Evolutionary conservation across 1,140 invertebrate species (phyloP), one percentile per base, ranked within the genome.

Genomic region (Meloidogyne floridensis): DNA sequence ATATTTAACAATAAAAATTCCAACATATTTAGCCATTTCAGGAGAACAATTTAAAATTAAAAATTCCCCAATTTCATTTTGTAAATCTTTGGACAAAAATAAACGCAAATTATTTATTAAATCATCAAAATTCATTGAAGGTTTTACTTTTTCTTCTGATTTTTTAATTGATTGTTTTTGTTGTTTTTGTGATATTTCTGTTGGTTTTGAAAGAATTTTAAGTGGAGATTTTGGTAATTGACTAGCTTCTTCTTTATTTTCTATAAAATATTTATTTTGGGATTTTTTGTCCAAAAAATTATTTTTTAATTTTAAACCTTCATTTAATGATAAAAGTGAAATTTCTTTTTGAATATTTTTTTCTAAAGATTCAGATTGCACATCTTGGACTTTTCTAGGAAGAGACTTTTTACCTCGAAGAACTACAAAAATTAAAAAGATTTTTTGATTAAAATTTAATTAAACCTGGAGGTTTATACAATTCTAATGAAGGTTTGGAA

Each of bases 31-130:
- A 72, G 43, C 20, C 71, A 72, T 32, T 32, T 72, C 18, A 32
- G 6, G 4, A 11, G 43, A 72, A 42, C 32, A 32, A 42, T 72
- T 72, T 72, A 47, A 72, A 42, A 72, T 72, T 32, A 69, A 47
- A 76, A 65, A 65, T n/a, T 65, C n/a, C n/a, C 59, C 59, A 65
- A 65, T 65, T 65, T 65, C 59, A 65, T 65, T n/a, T 65, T 13
- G 5, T 65, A n/a, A n/a, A 7, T 65, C 59, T n/a, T 65, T 65
- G 8, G n/a, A 5, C 15, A 65, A 65, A 65, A 65, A 65, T n/a
- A n/a, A n/a, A 65, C 2, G 10, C 7, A 65, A 65, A 65, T 7
- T 65, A 65, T 65, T 65, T n/a, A 65, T 65, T 65, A 65, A 65
- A 65, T n/a, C 10, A 65, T 65, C n/a, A n/a, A 65, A 65, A 65